These are phyloP conservation scores for Dendrolimus kikuchii DNA, from an alignment of 1,140 invertebrate genomes.

Conservation along the genomic window DNA sequence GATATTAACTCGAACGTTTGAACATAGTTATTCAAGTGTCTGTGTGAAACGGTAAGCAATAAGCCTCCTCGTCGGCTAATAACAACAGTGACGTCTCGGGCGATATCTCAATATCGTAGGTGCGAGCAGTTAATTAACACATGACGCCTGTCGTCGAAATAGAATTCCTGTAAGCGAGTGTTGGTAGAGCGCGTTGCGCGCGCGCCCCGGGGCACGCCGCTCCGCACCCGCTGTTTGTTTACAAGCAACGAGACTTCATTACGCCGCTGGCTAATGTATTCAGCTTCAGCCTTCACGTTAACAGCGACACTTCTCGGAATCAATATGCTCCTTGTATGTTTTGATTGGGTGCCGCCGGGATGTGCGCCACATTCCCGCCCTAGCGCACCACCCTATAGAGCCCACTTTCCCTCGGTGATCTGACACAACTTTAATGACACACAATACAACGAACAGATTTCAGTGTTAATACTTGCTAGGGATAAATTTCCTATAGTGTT, in stretches of 20 bases:
- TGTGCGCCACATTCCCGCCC: slow-evolving; percentile 33
- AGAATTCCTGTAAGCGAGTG: slow-evolving; percentile 64
- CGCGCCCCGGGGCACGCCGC: slow-evolving; percentile 22
- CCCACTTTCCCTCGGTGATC: slow-evolving; percentile 30
- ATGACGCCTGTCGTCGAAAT: slow-evolving; percentile 68
- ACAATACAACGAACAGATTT: slow-evolving; percentile 69
- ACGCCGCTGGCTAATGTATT: slow-evolving; percentile 71
- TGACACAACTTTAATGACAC: slow-evolving; percentile 55
- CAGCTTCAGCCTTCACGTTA: slow-evolving; percentile 70
- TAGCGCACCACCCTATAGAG: slow-evolving; percentile 38
- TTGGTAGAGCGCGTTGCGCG: slow-evolving; percentile 26
- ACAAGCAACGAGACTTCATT: slow-evolving; percentile 71
- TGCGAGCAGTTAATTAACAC: slow-evolving; percentile 70
- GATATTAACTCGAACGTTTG: too few species aligned
- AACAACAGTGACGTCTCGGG: slow-evolving; percentile 64
- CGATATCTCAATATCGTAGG: slow-evolving; percentile 70
- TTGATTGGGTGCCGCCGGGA: slow-evolving; percentile 55
- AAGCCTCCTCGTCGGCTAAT: slow-evolving; percentile 64
- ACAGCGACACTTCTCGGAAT: slow-evolving; percentile 72
- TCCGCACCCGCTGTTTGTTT: slow-evolving; percentile 56
- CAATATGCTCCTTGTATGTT: slow-evolving; percentile 72
- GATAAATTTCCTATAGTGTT: slow-evolving; percentile 69
- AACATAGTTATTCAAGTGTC: too few species aligned
- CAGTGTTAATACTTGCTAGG: slow-evolving; percentile 65
- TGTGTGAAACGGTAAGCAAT: slow-evolving; percentile 32